phyloP scores from a whole-genome alignment of 2,888 invertebrate genomes.

The Chrysolina oricalcia region DNA sequence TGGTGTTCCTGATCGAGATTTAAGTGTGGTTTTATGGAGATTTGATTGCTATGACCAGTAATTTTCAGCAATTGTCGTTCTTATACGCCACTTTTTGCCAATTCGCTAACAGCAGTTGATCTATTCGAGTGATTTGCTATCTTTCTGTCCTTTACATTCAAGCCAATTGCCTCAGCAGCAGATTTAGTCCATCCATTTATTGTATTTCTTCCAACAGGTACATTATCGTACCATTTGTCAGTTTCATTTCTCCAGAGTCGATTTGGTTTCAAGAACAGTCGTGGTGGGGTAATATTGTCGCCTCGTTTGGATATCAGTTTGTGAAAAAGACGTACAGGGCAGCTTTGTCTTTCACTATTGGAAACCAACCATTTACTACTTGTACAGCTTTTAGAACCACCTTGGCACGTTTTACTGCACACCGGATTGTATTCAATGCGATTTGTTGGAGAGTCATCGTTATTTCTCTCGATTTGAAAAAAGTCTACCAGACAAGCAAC shows the following conservation, averaged over 20 bases:
- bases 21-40: conserved; percentile 10
- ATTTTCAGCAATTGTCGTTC: no score
- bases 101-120: background rate
- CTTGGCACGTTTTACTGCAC: no score
- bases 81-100: background rate
- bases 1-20: conserved; percentile 26
- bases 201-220: no score
- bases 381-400: no score
- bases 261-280: conserved; percentile 27
- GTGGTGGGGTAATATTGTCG: conserved; percentile 11
- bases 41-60: conserved; percentile 27
- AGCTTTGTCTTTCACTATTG: no score
- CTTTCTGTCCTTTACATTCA: background rate
- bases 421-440: no score
- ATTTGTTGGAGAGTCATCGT: no score
- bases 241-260: conserved; percentile 22
- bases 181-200: no score
- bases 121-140: background rate
- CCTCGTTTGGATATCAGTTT: conserved; percentile 18
- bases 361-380: no score
- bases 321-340: conserved; percentile 20
- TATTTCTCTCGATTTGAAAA: no score
- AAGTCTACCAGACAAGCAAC: conserved; percentile 9
- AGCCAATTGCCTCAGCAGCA: background rate
- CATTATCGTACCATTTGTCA: no score